phyloP scores from a whole-genome alignment of 2,888 invertebrate species.

The Opisthograptis luteolata region DNA sequence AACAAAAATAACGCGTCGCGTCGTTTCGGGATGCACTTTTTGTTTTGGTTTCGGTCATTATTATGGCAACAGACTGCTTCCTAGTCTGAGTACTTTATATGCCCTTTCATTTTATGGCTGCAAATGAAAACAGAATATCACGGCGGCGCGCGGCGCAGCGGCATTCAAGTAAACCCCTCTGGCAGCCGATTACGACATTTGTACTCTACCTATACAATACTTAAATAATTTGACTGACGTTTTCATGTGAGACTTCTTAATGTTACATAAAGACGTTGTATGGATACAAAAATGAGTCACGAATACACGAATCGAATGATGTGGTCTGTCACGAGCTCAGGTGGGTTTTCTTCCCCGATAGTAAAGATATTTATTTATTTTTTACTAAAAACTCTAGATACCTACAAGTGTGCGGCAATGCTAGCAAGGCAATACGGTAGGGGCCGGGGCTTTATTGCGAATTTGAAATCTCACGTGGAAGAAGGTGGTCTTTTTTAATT shows the following conservation, averaged over 20 bases:
- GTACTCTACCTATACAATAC: too few species aligned
- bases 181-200: slow-evolving; percentile 9
- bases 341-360: too few species aligned
- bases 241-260: slow-evolving; percentile 15
- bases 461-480: too few species aligned
- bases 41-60: slow-evolving; percentile 75
- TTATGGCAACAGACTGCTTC: slow-evolving; percentile 56
- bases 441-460: too few species aligned
- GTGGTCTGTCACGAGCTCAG: too few species aligned
- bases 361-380: not conserved
- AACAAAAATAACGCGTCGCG: slow-evolving; percentile 81
- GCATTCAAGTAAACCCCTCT: not conserved
- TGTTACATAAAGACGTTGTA: slow-evolving; percentile 3
- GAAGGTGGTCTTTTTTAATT: too few species aligned
- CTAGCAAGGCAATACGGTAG: too few species aligned
- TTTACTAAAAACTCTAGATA: not conserved
- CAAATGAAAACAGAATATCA: slow-evolving; percentile 12
- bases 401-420: too few species aligned
- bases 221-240: slow-evolving; percentile 19
- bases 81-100: slow-evolving; percentile 32
- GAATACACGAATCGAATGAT: too few species aligned
- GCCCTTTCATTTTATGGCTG: slow-evolving; percentile 17
- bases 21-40: slow-evolving; percentile 79
- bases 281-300: too few species aligned
- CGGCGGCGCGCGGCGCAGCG: too few species aligned